phyloP scores from a whole-genome alignment of 2,113 vertebrate genomes.

The Candoia aspera region DNA sequence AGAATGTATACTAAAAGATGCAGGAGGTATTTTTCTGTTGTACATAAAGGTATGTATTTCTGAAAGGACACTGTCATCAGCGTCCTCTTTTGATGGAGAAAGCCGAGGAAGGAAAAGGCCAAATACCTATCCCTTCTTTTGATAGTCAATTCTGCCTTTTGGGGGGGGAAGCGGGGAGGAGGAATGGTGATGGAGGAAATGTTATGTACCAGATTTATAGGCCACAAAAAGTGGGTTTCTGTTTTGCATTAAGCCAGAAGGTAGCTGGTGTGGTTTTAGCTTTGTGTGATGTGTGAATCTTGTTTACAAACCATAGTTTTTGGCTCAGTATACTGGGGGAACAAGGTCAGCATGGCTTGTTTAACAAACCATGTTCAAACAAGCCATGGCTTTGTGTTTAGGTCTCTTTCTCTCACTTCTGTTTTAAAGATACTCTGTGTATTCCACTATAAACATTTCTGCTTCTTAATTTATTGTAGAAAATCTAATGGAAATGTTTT shows the following conservation, averaged over 20 bases:
- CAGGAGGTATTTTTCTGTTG: not conserved
- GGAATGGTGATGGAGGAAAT: not conserved
- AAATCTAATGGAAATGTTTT: not conserved
- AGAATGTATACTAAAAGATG: not conserved
- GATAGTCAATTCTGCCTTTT: not conserved
- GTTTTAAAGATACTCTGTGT: not conserved
- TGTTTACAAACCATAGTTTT: not conserved
- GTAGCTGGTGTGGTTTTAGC: not conserved
- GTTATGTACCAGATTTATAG: not conserved
- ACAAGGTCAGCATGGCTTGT: not conserved
- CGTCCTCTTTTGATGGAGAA: not conserved
- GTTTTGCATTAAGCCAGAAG: not conserved
- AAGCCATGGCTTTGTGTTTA: not conserved
- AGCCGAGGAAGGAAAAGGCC: not conserved
- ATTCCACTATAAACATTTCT: not conserved
- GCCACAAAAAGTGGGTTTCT: not conserved
- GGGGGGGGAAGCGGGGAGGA: not conserved
- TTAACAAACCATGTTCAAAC: not conserved
- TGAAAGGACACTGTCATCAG: not conserved
- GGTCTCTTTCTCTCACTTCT: not conserved
- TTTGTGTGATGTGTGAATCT: not conserved
- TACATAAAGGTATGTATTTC: not conserved
- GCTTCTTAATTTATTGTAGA: not conserved
- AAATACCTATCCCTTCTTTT: not conserved
- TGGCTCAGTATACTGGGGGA: not conserved